Evolutionary conservation across 2,888 invertebrate genomes (phyloP).

Genomic region (Abrostola triplasia): DNA sequence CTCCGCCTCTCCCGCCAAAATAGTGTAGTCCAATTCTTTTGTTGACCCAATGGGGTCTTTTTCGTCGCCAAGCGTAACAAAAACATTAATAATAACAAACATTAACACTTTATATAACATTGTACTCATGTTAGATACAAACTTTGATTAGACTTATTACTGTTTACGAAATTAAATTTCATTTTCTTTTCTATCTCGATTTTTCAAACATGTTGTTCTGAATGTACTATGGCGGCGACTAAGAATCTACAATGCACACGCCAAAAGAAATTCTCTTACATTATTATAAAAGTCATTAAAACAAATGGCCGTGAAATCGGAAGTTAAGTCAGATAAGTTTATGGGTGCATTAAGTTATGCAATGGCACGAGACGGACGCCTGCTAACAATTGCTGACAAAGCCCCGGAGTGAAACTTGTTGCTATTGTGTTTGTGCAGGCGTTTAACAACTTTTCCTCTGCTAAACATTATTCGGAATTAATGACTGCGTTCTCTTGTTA

Average conservation of each 20-base stretch:
- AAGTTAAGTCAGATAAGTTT: slow-evolving; percentile 49
- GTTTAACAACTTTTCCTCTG: slow-evolving; percentile 60
- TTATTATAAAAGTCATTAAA: slow-evolving; percentile 56
- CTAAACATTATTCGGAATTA: slow-evolving; percentile 39
- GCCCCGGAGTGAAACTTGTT: slow-evolving; percentile 58
- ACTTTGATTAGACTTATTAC: slow-evolving; percentile 4
- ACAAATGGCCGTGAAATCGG: slow-evolving; percentile 72
- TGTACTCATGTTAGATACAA: slow-evolving; percentile 11
- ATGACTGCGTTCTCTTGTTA: slow-evolving; percentile 36
- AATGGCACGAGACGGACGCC: slow-evolving; percentile 60
- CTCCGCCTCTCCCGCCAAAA: slow-evolving; percentile 75
- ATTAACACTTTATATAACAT: slow-evolving; percentile 40
- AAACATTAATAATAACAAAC: slow-evolving; percentile 35
- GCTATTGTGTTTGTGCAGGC: slow-evolving; percentile 69
- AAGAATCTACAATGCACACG: slow-evolving; percentile 4
- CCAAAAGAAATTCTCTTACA: slow-evolving; percentile 12
- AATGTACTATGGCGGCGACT: slow-evolving; percentile 6
- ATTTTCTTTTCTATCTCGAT: slow-evolving; percentile 16
- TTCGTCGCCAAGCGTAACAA: slow-evolving; percentile 40
- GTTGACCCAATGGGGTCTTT: slow-evolving; percentile 50
- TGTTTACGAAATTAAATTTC: slow-evolving; percentile 21
- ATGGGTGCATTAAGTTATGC: slow-evolving; percentile 58
- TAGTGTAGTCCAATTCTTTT: slow-evolving; percentile 74
- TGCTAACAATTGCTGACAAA: slow-evolving; percentile 52
- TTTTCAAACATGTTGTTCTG: slow-evolving; percentile 25